Evolutionary conservation across 1,140 invertebrate genomes (phyloP).

Genomic region (Gerris buenoi): DNA sequence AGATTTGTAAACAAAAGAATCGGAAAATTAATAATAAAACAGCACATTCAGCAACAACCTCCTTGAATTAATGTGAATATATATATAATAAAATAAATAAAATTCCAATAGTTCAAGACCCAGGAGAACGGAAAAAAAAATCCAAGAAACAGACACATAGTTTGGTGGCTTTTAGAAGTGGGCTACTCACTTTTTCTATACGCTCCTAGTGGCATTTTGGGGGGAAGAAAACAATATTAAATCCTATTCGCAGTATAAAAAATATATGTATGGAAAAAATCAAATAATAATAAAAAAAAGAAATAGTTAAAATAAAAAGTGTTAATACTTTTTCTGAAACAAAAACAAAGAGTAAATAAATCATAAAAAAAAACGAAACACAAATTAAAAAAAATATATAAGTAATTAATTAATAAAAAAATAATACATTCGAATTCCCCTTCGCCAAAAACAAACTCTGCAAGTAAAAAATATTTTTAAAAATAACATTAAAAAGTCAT

Average conservation of each 20-base stretch:
- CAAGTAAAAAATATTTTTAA: slow-evolving; percentile 24
- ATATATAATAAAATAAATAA: neutral
- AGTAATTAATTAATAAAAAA: neutral
- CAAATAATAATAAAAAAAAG: neutral
- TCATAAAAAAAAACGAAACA: neutral
- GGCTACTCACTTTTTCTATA: slow-evolving; percentile 18
- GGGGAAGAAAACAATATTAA: slow-evolving; percentile 12
- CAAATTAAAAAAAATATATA: neutral
- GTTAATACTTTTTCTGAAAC: neutral
- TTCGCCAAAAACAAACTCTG: neutral
- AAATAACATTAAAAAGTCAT: too few species aligned
- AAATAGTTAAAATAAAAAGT: slow-evolving; percentile 2
- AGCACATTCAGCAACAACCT: neutral
- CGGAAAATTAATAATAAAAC: too few species aligned
- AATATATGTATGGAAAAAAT: neutral
- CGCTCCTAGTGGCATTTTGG: slow-evolving; percentile 16
- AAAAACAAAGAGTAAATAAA: too few species aligned
- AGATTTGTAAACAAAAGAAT: too few species aligned
- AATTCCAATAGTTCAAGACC: neutral
- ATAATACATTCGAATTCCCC: neutral
- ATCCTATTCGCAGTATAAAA: slow-evolving; percentile 3
- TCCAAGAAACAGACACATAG: slow-evolving; percentile 4
- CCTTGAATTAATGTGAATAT: neutral
- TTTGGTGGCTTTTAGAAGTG: slow-evolving; percentile 2
- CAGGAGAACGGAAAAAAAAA: neutral